These are phyloP conservation scores for Coilia nasus DNA, from an alignment of 2,797 vertebrate species.

Conservation along the genomic window DNA sequence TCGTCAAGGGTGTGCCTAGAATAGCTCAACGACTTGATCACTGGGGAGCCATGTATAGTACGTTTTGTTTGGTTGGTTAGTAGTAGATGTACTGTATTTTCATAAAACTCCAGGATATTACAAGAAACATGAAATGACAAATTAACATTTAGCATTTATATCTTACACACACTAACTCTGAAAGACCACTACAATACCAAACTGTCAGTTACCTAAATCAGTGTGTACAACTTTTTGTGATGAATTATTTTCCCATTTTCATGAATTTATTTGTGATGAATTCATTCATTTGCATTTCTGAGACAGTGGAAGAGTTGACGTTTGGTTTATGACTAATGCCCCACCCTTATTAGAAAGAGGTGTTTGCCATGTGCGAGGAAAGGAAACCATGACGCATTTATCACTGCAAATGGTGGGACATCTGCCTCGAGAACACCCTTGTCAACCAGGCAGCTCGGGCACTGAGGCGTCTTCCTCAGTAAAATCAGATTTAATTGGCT, in stretches of 20 bases:
- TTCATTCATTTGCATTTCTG: not conserved
- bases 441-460: not conserved
- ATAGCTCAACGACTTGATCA: no score
- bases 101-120: not conserved
- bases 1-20: no score
- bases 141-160: not conserved
- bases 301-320: not conserved
- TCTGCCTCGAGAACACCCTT: not conserved
- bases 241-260: no score
- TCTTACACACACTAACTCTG: no score
- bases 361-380: not conserved
- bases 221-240: no score
- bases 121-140: not conserved
- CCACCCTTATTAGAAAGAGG: not conserved
- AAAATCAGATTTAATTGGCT: conserved; percentile 16
- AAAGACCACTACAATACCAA: no score
- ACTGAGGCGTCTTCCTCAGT: not conserved
- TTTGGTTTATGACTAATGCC: not conserved
- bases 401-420: not conserved
- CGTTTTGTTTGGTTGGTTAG: no score
- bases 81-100: no score
- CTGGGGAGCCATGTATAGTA: no score
- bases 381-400: not conserved
- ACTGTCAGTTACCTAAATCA: no score
- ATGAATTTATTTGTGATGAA: not conserved